Conservation (phyloP, 1,140 invertebrate species). For the Lutraria rhynchaena region DNA sequence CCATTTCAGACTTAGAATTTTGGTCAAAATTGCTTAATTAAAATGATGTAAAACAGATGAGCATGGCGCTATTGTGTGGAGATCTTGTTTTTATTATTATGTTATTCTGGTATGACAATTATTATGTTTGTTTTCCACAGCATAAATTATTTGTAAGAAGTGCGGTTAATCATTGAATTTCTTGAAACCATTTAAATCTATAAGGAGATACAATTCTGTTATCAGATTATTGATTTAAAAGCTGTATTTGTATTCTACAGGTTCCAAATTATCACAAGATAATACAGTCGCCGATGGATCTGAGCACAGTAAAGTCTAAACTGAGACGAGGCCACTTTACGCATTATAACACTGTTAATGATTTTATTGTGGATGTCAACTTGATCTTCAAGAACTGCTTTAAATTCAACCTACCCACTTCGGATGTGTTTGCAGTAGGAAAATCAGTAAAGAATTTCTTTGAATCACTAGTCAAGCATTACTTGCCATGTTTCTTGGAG, state of each 20-base stretch:
- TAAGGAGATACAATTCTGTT: too few species aligned
- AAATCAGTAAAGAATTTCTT: constrained; percentile 32
- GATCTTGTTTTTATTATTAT: too few species aligned
- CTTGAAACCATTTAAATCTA: too few species aligned
- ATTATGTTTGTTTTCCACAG: too few species aligned
- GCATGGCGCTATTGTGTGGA: too few species aligned
- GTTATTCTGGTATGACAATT: too few species aligned
- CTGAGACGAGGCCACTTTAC: constrained; percentile 88
- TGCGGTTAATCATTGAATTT: too few species aligned
- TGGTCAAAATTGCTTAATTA: too few species aligned
- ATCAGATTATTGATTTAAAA: not conserved
- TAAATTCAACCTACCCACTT: constrained; percentile 86
- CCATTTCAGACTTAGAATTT: too few species aligned
- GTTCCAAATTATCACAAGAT: constrained; percentile 90
- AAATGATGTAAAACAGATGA: too few species aligned
- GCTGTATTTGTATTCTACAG: constrained; percentile 80
- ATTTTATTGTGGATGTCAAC: constrained; percentile 91
- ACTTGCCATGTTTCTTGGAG: constrained; percentile 46
- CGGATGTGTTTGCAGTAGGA: constrained; percentile 46
- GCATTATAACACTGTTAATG: constrained; percentile 89
- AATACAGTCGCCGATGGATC: constrained; percentile 91
- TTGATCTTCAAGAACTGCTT: constrained; percentile 95
- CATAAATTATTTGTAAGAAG: too few species aligned
- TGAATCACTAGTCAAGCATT: constrained; percentile 47
- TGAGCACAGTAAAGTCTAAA: constrained; percentile 91